These are phyloP conservation scores for Oedothorax gibbosus DNA, from an alignment of 1,140 invertebrate species.

Conservation along the genomic window DNA sequence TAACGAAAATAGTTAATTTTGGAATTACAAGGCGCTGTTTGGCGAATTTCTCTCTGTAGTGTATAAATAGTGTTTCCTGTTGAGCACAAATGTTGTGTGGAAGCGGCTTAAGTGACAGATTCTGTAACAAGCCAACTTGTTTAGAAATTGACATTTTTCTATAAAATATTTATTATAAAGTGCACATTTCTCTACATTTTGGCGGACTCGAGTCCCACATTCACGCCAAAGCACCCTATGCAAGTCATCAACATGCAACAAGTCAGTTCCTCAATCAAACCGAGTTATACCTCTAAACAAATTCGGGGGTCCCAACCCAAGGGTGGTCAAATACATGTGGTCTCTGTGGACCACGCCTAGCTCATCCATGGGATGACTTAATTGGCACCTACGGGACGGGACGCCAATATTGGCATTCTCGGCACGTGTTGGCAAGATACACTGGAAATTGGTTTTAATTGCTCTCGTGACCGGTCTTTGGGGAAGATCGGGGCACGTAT, in stretches of 20 bases:
- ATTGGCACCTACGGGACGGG: conserved; percentile 27
- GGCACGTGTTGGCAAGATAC: conserved; percentile 9
- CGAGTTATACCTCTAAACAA: conserved; percentile 27
- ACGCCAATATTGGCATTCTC: conserved; percentile 9
- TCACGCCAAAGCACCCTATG: too few relatives aligned
- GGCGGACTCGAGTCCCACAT: too few relatives aligned
- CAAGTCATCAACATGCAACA: conserved; percentile 23
- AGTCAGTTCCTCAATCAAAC: not conserved
- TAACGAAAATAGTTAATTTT: too few relatives aligned
- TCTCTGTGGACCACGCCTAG: conserved; percentile 12
- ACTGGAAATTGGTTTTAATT: conserved; percentile 42
- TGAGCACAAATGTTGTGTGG: too few relatives aligned
- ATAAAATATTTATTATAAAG: too few relatives aligned
- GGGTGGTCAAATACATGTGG: conserved; percentile 1
- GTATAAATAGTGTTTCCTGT: too few relatives aligned
- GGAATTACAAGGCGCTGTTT: too few relatives aligned
- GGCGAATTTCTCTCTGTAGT: too few relatives aligned
- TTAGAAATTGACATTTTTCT: too few relatives aligned
- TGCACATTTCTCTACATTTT: too few relatives aligned
- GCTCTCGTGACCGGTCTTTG: conserved; percentile 13
- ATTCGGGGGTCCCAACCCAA: conserved; percentile 12
- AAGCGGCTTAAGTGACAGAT: too few relatives aligned
- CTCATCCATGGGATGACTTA: conserved; percentile 29
- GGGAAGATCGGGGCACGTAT: not conserved
- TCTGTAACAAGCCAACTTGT: too few relatives aligned